phyloP scores from a whole-genome alignment of 2,888 invertebrate genomes.

The Tachina fera region DNA sequence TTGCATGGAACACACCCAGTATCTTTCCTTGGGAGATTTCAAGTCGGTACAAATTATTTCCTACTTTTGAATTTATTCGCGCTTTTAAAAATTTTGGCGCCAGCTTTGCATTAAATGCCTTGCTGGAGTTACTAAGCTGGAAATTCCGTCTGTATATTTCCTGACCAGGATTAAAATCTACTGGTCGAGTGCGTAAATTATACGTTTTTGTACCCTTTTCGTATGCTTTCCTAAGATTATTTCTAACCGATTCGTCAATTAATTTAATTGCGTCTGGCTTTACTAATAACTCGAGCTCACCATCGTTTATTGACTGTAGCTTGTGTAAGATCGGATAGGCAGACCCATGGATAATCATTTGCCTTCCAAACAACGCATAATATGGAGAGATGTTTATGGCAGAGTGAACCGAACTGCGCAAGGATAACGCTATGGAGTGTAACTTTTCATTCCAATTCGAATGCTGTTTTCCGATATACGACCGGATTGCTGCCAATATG shows the following conservation, averaged over 20 bases:
- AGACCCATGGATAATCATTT: not conserved
- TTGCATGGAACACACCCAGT: too few species aligned
- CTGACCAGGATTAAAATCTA: not conserved
- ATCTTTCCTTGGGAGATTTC: too few species aligned
- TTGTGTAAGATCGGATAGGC: not conserved
- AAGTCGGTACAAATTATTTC: too few species aligned
- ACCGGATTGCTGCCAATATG: too few species aligned
- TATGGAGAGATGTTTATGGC: not conserved
- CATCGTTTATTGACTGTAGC: not conserved
- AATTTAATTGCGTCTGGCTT: not conserved
- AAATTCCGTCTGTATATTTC: slow-evolving; percentile 4
- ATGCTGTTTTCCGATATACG: too few species aligned
- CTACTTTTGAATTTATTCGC: not conserved
- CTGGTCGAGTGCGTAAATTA: too few species aligned
- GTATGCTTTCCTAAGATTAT: too few species aligned
- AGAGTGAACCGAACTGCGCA: slow-evolving; percentile 1
- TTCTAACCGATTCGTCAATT: not conserved
- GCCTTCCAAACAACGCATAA: slow-evolving; percentile 8
- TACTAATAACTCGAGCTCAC: not conserved
- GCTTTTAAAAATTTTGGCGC: slow-evolving; percentile 10
- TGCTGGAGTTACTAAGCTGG: not conserved
- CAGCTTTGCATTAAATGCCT: slow-evolving; percentile 2
- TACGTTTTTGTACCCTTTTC: too few species aligned
- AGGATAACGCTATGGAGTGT: not conserved
- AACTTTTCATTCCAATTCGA: too few species aligned